These are phyloP conservation scores for Morus bassanus DNA, from an alignment of 2,797 vertebrate species.

Conservation along the genomic window DNA sequence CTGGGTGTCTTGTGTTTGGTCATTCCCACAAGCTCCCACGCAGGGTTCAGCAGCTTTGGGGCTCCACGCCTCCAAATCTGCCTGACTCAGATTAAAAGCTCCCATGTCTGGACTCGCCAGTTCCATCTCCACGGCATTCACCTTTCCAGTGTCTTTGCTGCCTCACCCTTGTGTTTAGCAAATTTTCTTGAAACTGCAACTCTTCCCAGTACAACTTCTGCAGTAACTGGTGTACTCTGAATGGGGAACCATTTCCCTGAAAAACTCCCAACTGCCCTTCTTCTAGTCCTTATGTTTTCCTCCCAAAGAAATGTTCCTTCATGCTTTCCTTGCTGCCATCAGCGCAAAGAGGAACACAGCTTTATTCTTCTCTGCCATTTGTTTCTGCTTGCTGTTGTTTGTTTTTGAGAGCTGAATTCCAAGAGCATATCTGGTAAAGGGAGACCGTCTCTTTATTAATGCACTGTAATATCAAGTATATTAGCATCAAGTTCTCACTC, in stretches of 20 bases:
- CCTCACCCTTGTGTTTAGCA: not conserved
- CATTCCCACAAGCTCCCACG: accelerated
- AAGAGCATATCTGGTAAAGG: not conserved
- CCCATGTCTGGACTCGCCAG: not conserved
- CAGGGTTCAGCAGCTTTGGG: not conserved
- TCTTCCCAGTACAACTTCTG: not conserved
- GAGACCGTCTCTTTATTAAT: not conserved
- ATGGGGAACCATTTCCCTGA: accelerated
- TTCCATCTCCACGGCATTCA: not conserved
- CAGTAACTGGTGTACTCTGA: not conserved
- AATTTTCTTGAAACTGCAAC: not conserved
- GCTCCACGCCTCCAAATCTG: not conserved
- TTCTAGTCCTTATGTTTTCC: not conserved
- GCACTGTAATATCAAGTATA: constrained; percentile 1
- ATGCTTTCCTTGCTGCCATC: not conserved
- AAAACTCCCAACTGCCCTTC: accelerated
- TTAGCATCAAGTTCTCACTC: constrained; percentile 32
- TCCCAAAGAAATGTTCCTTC: not conserved
- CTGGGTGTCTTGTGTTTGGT: not conserved
- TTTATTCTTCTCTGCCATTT: not conserved
- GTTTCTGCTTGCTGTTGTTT: not conserved
- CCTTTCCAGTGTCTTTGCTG: not conserved
- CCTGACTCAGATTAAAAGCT: not conserved
- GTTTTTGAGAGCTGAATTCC: not conserved
- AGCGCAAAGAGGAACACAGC: not conserved